A percentile compares a stretch with the other conserved stretches of the same genome.
Conservation (phyloP, 2,113 vertebrate species). For the Thunnus maccoyii region DNA sequence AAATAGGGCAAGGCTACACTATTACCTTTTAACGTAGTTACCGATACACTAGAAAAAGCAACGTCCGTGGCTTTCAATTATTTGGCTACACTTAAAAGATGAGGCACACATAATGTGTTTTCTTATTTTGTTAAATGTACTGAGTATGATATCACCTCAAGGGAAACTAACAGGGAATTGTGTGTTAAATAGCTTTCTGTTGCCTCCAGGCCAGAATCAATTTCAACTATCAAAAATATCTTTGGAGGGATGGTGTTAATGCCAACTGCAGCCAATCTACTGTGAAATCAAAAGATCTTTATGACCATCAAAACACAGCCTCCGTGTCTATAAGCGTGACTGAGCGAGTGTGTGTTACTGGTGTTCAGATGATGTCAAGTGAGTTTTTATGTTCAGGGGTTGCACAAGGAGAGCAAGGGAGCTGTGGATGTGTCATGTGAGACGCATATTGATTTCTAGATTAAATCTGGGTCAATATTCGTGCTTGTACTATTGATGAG, state of each 20-base stretch:
- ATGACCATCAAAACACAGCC: not conserved
- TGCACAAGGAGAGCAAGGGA: not conserved
- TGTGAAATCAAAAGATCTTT: slow-evolving; percentile 40
- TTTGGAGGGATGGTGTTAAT: not conserved
- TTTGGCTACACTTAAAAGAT: not conserved
- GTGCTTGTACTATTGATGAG: slow-evolving; percentile 33
- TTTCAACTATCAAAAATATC: not conserved
- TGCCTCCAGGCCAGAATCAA: not conserved
- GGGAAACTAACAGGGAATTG: not conserved
- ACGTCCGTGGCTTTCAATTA: not conserved
- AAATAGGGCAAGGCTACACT: too few relatives aligned
- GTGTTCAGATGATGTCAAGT: not conserved
- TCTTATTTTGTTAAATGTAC: not conserved
- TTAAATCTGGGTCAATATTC: slow-evolving; percentile 58
- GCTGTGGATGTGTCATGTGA: slow-evolving; percentile 41
- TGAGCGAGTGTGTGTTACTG: not conserved
- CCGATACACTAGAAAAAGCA: too few relatives aligned
- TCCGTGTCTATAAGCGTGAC: not conserved
- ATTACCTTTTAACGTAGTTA: too few relatives aligned
- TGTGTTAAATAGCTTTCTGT: not conserved
- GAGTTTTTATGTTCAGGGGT: not conserved
- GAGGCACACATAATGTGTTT: not conserved
- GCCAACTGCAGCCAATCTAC: slow-evolving; percentile 4
- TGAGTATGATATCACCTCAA: not conserved
- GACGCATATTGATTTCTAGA: slow-evolving; percentile 42